Evolutionary conservation across 2,113 vertebrate genomes (phyloP).

Genomic region (Cebidichthys violaceus): DNA sequence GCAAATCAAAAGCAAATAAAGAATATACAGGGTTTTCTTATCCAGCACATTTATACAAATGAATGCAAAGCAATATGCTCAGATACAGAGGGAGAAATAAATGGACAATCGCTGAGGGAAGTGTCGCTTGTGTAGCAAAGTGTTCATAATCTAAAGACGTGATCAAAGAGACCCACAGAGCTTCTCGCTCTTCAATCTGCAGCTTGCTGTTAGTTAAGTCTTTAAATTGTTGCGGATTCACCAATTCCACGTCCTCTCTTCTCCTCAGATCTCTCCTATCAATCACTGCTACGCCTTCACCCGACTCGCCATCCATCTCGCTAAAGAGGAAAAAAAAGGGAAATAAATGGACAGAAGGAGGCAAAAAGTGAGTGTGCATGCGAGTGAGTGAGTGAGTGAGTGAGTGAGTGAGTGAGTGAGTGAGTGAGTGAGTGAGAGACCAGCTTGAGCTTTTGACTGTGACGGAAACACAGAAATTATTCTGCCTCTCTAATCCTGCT

Average conservation of each 20-base stretch:
- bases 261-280: conserved; percentile 31
- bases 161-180: background rate
- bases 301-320: conserved; percentile 21
- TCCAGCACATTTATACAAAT: background rate
- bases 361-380: background rate
- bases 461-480: conserved; percentile 12
- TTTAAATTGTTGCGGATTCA: background rate
- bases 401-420: no score
- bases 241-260: background rate
- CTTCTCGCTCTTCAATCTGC: background rate
- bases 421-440: background rate
- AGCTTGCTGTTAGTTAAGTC: background rate
- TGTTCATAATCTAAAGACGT: background rate
- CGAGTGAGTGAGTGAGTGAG: background rate
- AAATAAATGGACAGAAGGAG: conserved; percentile 18
- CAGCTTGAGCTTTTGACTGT: background rate
- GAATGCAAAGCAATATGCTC: background rate
- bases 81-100: background rate
- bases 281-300: conserved; percentile 31
- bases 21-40: background rate
- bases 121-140: background rate
- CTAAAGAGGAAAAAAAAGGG: conserved; percentile 2
- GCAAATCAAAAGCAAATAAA: background rate
- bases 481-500: conserved; percentile 29
- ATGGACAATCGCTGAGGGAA: no score